A percentile compares a stretch with the other conserved stretches of the same genome.
Evolutionary conservation across 2,797 vertebrate genomes (phyloP).

Genomic region (Enteromius paludinosus): DNA sequence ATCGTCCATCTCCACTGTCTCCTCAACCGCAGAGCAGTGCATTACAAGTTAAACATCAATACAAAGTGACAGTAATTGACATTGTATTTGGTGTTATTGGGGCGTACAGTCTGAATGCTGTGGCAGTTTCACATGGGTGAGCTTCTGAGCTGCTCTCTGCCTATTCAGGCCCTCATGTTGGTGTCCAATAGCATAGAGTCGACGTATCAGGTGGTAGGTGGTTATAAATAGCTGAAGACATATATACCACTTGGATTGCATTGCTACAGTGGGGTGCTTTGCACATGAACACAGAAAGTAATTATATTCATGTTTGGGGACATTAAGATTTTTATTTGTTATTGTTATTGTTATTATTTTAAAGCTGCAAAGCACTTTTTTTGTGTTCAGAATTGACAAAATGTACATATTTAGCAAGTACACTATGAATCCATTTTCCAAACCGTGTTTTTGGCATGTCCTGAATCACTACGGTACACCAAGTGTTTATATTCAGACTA

Average conservation of each 20-base stretch:
- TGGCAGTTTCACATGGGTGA: conserved; percentile 35
- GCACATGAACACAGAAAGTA: conserved; percentile 43
- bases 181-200: conserved; percentile 53
- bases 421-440: too few species aligned
- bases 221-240: conserved; percentile 77
- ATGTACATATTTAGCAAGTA: too few species aligned
- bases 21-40: not conserved
- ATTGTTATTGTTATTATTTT: not conserved
- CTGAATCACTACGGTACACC: too few species aligned
- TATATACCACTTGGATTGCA: conserved; percentile 60
- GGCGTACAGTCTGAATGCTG: conserved; percentile 1
- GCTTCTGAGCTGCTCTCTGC: conserved; percentile 26
- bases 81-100: conserved; percentile 2
- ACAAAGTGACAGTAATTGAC: conserved; percentile 21
- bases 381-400: too few species aligned
- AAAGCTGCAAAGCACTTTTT: too few species aligned
- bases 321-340: not conserved
- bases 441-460: too few species aligned
- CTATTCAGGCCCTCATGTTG: conserved; percentile 37
- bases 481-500: too few species aligned
- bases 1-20: not conserved
- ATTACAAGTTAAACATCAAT: conserved; percentile 4
- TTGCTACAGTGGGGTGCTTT: conserved; percentile 67
- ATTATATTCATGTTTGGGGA: conserved; percentile 32
- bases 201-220: conserved; percentile 64